Evolutionary conservation across 2,113 vertebrate species (phyloP).

Genomic region (Malurus elegans): DNA sequence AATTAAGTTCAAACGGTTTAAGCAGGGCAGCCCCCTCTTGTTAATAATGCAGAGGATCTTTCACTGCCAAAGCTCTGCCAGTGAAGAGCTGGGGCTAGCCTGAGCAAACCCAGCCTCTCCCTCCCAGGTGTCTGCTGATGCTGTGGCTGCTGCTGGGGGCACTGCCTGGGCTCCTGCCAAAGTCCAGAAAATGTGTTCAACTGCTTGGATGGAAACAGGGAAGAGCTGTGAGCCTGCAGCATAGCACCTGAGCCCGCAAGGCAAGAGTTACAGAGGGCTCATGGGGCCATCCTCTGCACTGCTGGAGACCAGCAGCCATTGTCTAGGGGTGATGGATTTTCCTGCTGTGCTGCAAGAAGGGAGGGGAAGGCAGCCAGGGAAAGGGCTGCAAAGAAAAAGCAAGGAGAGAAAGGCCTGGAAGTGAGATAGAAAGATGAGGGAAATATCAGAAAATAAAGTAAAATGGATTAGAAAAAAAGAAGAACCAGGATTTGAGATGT

Average conservation of each 20-base stretch:
- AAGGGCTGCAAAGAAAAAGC: neutral
- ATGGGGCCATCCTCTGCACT: neutral
- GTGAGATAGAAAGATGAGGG: neutral
- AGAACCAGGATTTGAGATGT: neutral
- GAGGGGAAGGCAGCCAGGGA: neutral
- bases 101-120: neutral
- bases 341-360: neutral
- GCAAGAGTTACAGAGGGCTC: neutral
- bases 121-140: neutral
- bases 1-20: neutral
- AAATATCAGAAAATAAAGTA: neutral
- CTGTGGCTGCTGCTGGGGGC: neutral
- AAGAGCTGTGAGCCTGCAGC: neutral
- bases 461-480: neutral
- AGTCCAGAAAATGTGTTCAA: neutral
- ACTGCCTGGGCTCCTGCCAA: neutral
- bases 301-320: accelerated
- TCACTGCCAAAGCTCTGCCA: neutral
- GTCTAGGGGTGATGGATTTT: neutral
- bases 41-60: neutral
- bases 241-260: neutral
- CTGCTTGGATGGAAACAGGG: neutral
- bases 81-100: neutral
- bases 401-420: neutral
- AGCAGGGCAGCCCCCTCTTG: neutral